Conservation (phyloP, 2,113 vertebrate species). For the Podiceps cristatus region DNA sequence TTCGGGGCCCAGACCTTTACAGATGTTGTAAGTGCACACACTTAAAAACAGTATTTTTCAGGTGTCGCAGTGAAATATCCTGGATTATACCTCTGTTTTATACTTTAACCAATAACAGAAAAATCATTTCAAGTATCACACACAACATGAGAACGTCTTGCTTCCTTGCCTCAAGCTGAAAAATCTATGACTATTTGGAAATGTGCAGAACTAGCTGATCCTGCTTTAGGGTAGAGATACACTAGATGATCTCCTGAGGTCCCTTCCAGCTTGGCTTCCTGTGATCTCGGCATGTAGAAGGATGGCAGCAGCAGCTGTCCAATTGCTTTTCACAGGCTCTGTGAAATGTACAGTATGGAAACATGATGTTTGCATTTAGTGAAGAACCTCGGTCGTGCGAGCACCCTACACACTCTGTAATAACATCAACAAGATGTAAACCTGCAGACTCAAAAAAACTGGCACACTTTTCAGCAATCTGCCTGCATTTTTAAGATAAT, state of each 20-base stretch:
- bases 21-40: not conserved
- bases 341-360: not conserved
- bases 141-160: not conserved
- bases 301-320: not conserved
- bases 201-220: not conserved
- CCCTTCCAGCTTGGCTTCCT: not conserved
- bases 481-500: not conserved
- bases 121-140: not conserved
- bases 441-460: not conserved
- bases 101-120: not conserved
- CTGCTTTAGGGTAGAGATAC: not conserved
- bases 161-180: not conserved
- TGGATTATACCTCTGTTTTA: not conserved
- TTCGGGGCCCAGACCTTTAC: not conserved
- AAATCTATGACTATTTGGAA: not conserved
- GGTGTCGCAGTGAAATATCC: not conserved
- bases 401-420: not conserved
- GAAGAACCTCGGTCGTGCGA: not conserved
- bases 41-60: not conserved
- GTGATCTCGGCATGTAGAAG: not conserved
- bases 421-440: not conserved
- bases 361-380: not conserved
- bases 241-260: not conserved
- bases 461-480: not conserved
- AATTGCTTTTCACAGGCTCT: not conserved